These are phyloP conservation scores for Pseudocheirus occidentalis DNA, from an alignment of 2,797 vertebrate genomes.

Conservation along the genomic window DNA sequence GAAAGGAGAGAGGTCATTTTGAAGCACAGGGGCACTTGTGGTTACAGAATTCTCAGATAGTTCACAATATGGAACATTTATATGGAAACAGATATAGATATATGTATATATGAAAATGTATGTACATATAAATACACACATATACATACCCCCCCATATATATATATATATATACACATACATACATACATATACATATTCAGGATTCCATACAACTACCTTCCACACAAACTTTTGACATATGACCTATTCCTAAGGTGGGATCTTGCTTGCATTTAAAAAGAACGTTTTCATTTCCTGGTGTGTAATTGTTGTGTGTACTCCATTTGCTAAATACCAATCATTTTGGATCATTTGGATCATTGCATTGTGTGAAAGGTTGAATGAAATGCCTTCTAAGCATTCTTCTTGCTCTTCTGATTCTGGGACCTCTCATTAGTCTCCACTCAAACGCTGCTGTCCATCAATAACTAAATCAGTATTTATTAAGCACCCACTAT, in stretches of 20 bases:
- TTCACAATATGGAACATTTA: neutral
- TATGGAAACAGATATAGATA: too few relatives aligned
- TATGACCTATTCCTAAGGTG: neutral
- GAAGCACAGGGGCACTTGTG: neutral
- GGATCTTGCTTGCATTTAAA: neutral
- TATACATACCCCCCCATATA: too few relatives aligned
- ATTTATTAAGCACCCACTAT: neutral
- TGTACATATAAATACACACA: too few relatives aligned
- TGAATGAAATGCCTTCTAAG: constrained; percentile 38
- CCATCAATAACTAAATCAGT: neutral
- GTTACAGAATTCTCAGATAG: neutral
- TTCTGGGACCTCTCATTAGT: neutral
- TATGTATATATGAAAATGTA: too few relatives aligned
- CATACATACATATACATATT: neutral
- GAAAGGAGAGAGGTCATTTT: neutral
- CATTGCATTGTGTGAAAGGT: constrained; percentile 41
- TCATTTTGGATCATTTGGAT: constrained; percentile 6
- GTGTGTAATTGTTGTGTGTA: rapidly evolving
- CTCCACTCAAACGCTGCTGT: neutral
- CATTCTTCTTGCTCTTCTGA: neutral
- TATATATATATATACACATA: too few relatives aligned
- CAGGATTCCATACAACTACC: neutral
- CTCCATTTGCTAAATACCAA: neutral
- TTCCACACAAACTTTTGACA: neutral
- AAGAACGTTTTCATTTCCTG: neutral